Conservation (phyloP, 2,888 invertebrate genomes). For the Proisotoma minuta region DNA sequence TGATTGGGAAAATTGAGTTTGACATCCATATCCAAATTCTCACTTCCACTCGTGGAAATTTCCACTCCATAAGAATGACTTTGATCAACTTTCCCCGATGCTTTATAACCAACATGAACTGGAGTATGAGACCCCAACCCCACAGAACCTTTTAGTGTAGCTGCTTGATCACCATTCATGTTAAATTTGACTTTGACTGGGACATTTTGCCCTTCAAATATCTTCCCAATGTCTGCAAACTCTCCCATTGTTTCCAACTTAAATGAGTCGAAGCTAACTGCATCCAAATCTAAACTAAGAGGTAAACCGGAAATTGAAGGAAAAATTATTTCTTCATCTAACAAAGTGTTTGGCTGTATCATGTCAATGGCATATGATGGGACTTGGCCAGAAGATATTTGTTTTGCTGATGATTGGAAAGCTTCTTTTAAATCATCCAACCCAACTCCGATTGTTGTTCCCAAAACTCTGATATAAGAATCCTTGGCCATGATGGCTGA, state of each 20-base stretch:
- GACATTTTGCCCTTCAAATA: background rate
- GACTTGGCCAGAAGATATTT: background rate
- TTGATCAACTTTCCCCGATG: conserved; percentile 5
- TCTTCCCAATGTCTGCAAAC: background rate
- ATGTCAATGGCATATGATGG: conserved; percentile 5
- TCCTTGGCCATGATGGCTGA: conserved; percentile 8
- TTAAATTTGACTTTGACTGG: background rate
- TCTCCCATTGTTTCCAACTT: background rate
- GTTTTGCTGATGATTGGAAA: background rate
- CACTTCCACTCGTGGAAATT: conserved; percentile 1
- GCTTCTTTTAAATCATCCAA: conserved; percentile 10
- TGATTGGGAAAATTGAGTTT: conserved; percentile 17
- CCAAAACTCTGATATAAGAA: conserved; percentile 18
- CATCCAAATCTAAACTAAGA: background rate
- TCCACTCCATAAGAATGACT: conserved; percentile 13
- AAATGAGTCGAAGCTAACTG: conserved; percentile 1
- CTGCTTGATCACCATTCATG: background rate
- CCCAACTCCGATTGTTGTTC: conserved; percentile 19
- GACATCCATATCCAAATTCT: background rate
- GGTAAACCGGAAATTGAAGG: conserved; percentile 25
- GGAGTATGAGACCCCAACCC: conserved; percentile 17
- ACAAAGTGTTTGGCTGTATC: background rate
- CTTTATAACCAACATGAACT: conserved; percentile 2
- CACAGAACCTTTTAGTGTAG: background rate
- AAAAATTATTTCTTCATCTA: conserved; percentile 10